A percentile compares a stretch with the other conserved stretches of the same genome.
Conservation (phyloP, 2,888 invertebrate species). For the Rhaphigaster nebulosa region DNA sequence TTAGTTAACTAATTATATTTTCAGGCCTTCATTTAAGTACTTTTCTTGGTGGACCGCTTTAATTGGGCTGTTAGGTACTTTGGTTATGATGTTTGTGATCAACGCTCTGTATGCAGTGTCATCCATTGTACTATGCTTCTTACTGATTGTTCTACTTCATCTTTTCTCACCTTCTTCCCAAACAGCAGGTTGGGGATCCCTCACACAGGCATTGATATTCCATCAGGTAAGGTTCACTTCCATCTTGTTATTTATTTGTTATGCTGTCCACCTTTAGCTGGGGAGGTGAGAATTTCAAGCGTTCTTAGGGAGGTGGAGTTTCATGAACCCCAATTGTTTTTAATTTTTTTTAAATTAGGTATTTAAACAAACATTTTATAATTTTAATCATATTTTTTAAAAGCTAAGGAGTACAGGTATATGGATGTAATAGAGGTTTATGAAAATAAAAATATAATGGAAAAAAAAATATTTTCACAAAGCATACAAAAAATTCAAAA, state of each 20-base stretch:
- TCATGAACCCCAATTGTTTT: no score
- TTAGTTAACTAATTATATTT: conserved; percentile 65
- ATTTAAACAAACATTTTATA: no score
- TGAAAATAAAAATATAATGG: no score
- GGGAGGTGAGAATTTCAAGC: no score
- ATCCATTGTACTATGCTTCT: conserved; percentile 86
- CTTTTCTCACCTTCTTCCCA: conserved; percentile 84
- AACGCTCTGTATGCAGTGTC: conserved; percentile 91
- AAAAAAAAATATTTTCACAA: no score
- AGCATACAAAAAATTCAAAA: no score
- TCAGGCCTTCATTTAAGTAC: conserved; percentile 94
- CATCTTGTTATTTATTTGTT: background rate
- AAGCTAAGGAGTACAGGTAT: no score
- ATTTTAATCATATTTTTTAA: no score
- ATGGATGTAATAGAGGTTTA: no score
- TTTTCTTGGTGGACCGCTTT: conserved; percentile 96
- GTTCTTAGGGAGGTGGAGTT: no score
- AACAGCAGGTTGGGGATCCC: conserved; percentile 93
- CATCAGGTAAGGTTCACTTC: conserved; percentile 81
- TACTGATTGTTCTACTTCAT: conserved; percentile 90
- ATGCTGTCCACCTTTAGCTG: no score
- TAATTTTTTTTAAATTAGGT: no score
- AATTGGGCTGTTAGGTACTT: conserved; percentile 86
- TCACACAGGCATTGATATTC: conserved; percentile 98
- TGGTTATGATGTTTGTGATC: conserved; percentile 95